These are phyloP conservation scores for Leucozona laternaria DNA, from an alignment of 2,888 invertebrate species.

Conservation along the genomic window DNA sequence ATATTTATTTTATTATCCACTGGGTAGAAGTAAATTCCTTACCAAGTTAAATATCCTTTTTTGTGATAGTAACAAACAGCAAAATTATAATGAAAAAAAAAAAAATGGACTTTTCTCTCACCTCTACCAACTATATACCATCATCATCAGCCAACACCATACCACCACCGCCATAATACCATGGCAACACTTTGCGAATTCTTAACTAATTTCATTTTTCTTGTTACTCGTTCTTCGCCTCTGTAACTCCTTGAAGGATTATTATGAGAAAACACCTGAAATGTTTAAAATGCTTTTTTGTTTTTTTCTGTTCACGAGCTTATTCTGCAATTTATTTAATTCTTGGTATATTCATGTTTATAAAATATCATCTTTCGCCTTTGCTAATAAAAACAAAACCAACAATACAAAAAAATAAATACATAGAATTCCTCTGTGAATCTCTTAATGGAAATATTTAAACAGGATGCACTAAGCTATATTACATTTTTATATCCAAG, in stretches of 20 bases:
- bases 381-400: background rate
- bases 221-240: background rate
- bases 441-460: slow-evolving; percentile 43
- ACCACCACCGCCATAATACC: background rate
- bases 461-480: slow-evolving; percentile 44
- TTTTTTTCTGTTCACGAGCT: slow-evolving; percentile 20
- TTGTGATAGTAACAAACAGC: background rate
- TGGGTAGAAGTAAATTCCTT: slow-evolving; percentile 1
- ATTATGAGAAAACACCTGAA: slow-evolving; percentile 67
- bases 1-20: slow-evolving; percentile 25
- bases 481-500: slow-evolving; percentile 35
- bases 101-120: slow-evolving; percentile 9
- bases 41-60: slow-evolving; percentile 1
- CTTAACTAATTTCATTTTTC: slow-evolving; percentile 50
- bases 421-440: slow-evolving; percentile 36
- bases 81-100: slow-evolving; percentile 36
- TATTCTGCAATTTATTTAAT: slow-evolving; percentile 35
- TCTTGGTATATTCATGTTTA: slow-evolving; percentile 5
- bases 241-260: slow-evolving; percentile 51
- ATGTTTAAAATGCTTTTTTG: slow-evolving; percentile 48
- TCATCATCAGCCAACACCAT: background rate
- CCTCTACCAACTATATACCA: background rate
- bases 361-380: slow-evolving; percentile 16
- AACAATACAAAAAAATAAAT: slow-evolving; percentile 35
- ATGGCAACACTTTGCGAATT: slow-evolving; percentile 58